These are phyloP conservation scores for Parazoanthus swiftii DNA, from an alignment of 92 coral and sea anemone species.

Conservation along the genomic window DNA sequence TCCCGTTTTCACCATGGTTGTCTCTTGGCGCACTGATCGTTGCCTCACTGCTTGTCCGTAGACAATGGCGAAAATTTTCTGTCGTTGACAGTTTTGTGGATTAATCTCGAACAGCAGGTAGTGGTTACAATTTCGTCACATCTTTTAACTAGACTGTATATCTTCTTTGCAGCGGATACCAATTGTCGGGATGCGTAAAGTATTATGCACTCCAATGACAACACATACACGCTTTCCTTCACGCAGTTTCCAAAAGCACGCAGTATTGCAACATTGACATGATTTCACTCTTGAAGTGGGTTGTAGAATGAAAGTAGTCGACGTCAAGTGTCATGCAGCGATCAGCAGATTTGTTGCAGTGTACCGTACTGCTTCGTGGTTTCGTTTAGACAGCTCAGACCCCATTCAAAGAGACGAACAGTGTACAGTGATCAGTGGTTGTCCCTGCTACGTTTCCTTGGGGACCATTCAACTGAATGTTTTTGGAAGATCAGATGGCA, in stretches of 20 bases:
- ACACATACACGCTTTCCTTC: conserved; percentile 51
- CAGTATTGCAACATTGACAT: conserved; percentile 54
- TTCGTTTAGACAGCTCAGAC: conserved; percentile 25
- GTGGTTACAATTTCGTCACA: conserved; percentile 39
- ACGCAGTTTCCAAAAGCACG: conserved; percentile 49
- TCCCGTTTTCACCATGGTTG: conserved; percentile 47
- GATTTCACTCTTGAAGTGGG: conserved; percentile 41
- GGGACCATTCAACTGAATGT: conserved; percentile 47
- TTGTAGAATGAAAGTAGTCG: conserved; percentile 49
- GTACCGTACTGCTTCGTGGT: conserved; percentile 34
- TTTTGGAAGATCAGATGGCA: conserved; percentile 39
- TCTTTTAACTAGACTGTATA: conserved; percentile 39
- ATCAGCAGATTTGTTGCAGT: conserved; percentile 43
- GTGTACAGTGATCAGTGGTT: conserved; percentile 38
- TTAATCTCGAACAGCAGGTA: conserved; percentile 36
- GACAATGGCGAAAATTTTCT: conserved; percentile 38
- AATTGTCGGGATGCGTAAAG: conserved; percentile 42
- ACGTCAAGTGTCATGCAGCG: conserved; percentile 51
- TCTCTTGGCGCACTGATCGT: conserved; percentile 49
- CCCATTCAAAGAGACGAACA: conserved; percentile 44
- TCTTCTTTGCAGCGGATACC: conserved; percentile 37
- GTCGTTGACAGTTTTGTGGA: conserved; percentile 44
- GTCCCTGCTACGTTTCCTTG: conserved; percentile 50
- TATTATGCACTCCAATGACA: conserved; percentile 55
- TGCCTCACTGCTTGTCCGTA: conserved; percentile 43